A percentile compares a stretch with the other conserved stretches of the same genome.
Evolutionary conservation across 2,113 vertebrate species (phyloP).

Genomic region (Platycercus adscitus): DNA sequence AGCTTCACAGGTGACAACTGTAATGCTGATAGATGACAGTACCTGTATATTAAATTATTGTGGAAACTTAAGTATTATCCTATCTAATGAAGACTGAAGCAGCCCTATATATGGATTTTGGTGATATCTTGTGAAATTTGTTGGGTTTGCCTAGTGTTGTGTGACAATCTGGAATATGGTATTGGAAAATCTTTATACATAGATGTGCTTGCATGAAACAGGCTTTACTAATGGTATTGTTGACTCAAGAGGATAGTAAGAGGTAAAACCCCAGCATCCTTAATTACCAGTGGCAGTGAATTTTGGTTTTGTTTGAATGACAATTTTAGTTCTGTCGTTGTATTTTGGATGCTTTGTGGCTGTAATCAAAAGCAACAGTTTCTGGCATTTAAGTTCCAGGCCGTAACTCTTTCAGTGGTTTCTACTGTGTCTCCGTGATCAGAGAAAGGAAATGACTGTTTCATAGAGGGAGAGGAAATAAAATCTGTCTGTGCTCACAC

Average conservation of each 20-base stretch:
- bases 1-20: background rate
- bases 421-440: background rate
- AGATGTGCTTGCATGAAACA: background rate
- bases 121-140: accelerated
- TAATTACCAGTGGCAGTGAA: background rate
- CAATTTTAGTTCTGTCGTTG: background rate
- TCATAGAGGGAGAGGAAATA: background rate
- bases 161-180: background rate
- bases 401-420: background rate
- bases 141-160: accelerated
- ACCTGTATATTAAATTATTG: background rate
- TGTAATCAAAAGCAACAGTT: background rate
- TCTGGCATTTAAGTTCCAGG: background rate
- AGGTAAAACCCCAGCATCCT: background rate
- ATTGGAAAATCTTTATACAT: background rate
- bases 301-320: background rate
- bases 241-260: background rate
- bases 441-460: background rate
- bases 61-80: background rate
- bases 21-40: background rate
- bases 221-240: background rate
- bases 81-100: background rate
- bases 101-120: background rate
- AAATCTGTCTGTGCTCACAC: background rate
- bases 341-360: background rate